phyloP scores from a whole-genome alignment of 2,113 vertebrate genomes.

The Balaeniceps rex region DNA sequence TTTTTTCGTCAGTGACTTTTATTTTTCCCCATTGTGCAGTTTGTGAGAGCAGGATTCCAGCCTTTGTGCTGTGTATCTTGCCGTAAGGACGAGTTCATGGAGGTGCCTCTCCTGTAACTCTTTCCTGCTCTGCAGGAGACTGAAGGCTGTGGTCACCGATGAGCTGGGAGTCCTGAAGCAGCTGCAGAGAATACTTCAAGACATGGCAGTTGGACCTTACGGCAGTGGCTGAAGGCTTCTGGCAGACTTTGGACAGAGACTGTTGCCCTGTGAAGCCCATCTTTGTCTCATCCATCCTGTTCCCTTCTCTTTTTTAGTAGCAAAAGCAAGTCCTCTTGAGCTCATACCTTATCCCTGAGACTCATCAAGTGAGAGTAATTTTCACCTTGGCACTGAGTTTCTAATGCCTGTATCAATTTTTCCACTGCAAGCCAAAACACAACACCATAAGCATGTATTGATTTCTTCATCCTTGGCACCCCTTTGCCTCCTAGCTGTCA shows the following conservation, averaged over 20 bases:
- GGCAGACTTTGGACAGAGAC: not conserved
- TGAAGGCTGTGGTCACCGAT: not conserved
- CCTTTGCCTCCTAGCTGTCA: not conserved
- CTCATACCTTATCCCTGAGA: not conserved
- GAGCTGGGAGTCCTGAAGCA: not conserved
- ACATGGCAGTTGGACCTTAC: not conserved
- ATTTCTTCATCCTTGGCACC: not conserved
- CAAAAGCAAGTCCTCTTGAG: not conserved
- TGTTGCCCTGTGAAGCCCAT: not conserved
- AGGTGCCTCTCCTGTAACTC: not conserved
- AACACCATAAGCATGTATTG: not conserved
- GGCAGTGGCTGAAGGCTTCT: not conserved
- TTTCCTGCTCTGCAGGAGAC: no score
- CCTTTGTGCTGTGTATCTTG: not conserved
- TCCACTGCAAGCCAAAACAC: not conserved
- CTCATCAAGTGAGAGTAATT: not conserved
- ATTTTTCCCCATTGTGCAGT: not conserved
- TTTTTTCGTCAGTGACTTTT: not conserved
- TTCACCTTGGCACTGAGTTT: not conserved
- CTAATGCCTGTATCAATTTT: not conserved
- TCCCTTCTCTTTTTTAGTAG: not conserved
- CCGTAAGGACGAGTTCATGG: rapidly evolving
- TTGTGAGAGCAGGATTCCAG: not conserved
- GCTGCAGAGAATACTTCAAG: no score
- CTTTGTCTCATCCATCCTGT: not conserved